Conservation (phyloP, 2,888 invertebrate species). For the Coremacera marginata region DNA sequence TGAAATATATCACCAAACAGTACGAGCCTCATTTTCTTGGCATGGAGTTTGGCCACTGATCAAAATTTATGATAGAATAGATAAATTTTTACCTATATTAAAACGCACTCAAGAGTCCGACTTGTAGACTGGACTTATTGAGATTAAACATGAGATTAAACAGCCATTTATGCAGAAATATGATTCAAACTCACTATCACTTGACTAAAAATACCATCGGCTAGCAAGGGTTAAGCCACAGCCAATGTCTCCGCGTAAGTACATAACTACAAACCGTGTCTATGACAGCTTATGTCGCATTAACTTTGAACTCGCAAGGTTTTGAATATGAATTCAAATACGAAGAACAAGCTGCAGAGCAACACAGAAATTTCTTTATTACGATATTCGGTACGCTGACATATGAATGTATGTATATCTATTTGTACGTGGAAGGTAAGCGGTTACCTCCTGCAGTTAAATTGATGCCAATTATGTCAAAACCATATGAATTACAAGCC, state of each 20-base stretch:
- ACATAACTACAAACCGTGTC: background rate
- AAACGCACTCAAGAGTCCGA: no score
- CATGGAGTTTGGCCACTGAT: no score
- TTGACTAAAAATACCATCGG: no score
- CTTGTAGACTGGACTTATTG: no score
- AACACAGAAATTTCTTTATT: background rate
- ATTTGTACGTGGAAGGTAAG: background rate
- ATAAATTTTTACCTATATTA: no score
- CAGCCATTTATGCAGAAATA: no score
- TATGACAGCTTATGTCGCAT: constrained; percentile 33
- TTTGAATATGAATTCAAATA: background rate
- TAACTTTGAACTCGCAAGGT: constrained; percentile 21
- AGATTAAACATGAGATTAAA: no score
- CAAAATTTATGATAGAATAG: no score
- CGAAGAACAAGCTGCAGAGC: background rate
- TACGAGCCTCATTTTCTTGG: no score
- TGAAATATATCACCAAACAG: no score
- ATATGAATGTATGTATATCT: background rate
- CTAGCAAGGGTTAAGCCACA: background rate
- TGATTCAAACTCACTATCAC: no score
- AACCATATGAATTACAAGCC: constrained; percentile 19
- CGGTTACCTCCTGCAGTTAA: constrained; percentile 30
- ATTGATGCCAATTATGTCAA: constrained; percentile 42
- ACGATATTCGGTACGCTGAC: background rate
- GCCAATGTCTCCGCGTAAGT: background rate